phyloP scores from a whole-genome alignment of 2,113 vertebrate genomes.

The Rhinogobius similis region DNA sequence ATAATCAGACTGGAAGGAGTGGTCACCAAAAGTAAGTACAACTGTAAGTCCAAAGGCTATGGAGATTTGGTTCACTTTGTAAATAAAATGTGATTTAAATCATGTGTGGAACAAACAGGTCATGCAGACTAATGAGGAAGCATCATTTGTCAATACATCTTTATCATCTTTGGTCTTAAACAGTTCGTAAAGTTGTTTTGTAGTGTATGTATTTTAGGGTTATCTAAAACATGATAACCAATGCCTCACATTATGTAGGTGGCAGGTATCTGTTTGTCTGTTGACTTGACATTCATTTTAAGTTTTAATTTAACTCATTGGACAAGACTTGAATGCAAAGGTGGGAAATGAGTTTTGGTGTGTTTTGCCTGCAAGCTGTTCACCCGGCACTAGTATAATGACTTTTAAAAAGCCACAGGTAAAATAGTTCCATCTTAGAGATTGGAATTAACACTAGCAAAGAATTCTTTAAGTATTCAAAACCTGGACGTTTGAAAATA shows the following conservation, averaged over 20 bases:
- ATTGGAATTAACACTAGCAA: too few relatives aligned
- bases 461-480: too few relatives aligned
- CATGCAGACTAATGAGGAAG: too few relatives aligned
- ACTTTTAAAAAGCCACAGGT: background rate
- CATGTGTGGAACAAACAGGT: too few relatives aligned
- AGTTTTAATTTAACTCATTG: background rate
- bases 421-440: background rate
- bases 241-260: background rate
- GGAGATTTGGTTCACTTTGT: too few relatives aligned
- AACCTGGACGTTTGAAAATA: too few relatives aligned
- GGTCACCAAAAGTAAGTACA: slow-evolving; percentile 93
- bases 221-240: background rate
- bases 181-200: too few relatives aligned
- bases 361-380: background rate
- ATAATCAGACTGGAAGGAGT: slow-evolving; percentile 94
- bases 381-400: background rate
- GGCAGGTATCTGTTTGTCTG: background rate
- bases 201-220: too few relatives aligned
- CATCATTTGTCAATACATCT: too few relatives aligned
- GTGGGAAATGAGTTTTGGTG: background rate
- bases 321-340: background rate
- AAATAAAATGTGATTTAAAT: too few relatives aligned
- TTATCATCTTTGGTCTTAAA: too few relatives aligned
- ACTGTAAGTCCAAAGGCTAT: background rate
- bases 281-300: background rate